Evolutionary conservation across 2,797 vertebrate species (phyloP), one percentile per base, ranked within the genome.

Genomic region (Falco columbarius): DNA sequence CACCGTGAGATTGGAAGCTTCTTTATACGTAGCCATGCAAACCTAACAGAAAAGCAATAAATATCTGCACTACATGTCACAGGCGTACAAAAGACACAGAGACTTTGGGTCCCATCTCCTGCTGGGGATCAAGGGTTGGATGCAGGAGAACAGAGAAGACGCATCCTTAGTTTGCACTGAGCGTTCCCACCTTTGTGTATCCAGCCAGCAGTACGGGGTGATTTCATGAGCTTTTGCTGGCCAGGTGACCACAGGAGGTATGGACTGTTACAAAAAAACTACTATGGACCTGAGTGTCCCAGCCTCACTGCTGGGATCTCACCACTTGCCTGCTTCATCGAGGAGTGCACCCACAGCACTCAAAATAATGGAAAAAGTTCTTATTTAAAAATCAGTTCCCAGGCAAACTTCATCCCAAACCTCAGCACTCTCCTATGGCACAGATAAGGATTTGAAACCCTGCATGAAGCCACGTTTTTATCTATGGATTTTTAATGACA

Each of bases 141-240:
- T 21, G 51, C 6, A 89, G 70, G 20, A 73, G 27, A 23, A 20
- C 0, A 3, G 32, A 67, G 42, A 67, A 83, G 36, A 44, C 3
- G 0, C 23, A 51, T 29, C 42, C 49, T 38, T 44, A 21, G 27
- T 42, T 44, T 38, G 67, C 54, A 51, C 27, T 0, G 0, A 67
- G 29, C 0, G 1, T 34, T 88, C 54, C 66, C 72, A 79, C 55
- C 54, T 30, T 30, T 1, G 0, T 12, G 20, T 8, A 42, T 6
- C 12, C 40, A 61, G 47, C 7, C 27, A 42, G 34, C 0, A 2
- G 10, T 10, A 44, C 0, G 2, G 47, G 32, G 54, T 0, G 3
- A 36, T 51, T 83, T 62, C 34, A 34, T 0, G 12, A 76, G 32
- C 12, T 38, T 65, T 76, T 66, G 6, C 34, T 77, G 29, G 34